Percentiles rank a stretch among this genome's conserved stretches.
Evolutionary conservation across 2,888 invertebrate genomes (phyloP).

Genomic region (Meghimatium bilineatum): DNA sequence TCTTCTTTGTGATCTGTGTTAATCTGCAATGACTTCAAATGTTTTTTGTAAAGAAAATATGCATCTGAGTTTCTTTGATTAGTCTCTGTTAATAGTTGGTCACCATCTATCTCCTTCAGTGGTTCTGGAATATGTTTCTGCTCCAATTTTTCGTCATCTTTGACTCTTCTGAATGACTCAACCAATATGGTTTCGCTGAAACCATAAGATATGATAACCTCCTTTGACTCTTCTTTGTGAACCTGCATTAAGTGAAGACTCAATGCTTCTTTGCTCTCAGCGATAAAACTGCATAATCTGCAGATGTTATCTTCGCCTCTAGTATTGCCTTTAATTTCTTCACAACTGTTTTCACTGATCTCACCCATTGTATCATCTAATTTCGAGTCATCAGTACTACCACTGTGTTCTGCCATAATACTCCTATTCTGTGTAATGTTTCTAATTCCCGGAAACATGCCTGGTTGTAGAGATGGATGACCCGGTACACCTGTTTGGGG

Average conservation of each 20-base stretch:
- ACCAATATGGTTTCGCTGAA: slow-evolving; percentile 22
- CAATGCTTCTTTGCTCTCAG: slow-evolving; percentile 72
- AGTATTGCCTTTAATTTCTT: background rate
- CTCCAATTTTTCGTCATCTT: background rate
- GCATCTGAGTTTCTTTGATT: background rate
- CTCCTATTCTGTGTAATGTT: slow-evolving; percentile 30
- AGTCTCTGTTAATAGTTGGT: background rate
- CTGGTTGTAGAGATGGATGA: slow-evolving; percentile 36
- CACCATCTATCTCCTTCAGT: background rate
- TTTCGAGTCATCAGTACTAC: background rate
- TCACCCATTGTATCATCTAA: background rate
- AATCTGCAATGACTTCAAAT: slow-evolving; percentile 3
- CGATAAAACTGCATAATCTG: slow-evolving; percentile 76
- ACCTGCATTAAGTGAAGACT: slow-evolving; percentile 76
- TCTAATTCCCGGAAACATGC: slow-evolving; percentile 39
- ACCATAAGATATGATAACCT: slow-evolving; percentile 66
- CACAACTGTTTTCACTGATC: background rate
- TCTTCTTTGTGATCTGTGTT: background rate
- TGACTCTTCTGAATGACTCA: slow-evolving; percentile 25
- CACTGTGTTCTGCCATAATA: slow-evolving; percentile 10
- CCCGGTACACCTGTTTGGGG: slow-evolving; percentile 49
- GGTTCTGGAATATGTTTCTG: slow-evolving; percentile 12
- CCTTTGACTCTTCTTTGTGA: slow-evolving; percentile 76
- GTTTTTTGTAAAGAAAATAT: background rate
- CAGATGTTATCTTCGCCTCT: slow-evolving; percentile 66